Conservation (phyloP, 2,797 vertebrate species). For the Gallirallus australis region DNA sequence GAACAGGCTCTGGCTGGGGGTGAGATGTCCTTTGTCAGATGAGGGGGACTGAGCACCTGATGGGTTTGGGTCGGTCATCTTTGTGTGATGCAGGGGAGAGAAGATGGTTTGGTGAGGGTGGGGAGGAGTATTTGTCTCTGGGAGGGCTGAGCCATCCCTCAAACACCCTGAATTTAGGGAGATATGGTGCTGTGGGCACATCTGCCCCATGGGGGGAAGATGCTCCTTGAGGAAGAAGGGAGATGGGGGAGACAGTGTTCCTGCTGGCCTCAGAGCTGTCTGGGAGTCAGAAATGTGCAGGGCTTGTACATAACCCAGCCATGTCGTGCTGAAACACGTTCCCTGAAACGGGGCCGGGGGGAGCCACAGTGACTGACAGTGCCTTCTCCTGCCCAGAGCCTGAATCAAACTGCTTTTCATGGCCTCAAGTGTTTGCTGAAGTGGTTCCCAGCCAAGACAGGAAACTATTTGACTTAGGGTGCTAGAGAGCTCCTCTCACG, state of each 20-base stretch:
- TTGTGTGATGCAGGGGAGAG: not conserved
- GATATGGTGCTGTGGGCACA: fast-evolving
- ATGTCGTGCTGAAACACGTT: not conserved
- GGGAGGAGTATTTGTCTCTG: fast-evolving
- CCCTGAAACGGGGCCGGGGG: not conserved
- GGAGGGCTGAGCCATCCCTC: not conserved
- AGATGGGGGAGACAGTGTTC: not conserved
- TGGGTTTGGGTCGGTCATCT: not conserved
- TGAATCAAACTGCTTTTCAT: constrained; percentile 31
- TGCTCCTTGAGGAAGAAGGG: not conserved
- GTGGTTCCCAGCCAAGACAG: constrained; percentile 62
- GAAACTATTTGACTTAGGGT: constrained; percentile 64
- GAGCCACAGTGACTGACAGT: constrained; percentile 51
- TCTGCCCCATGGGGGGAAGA: not conserved
- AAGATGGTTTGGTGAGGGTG: not conserved
- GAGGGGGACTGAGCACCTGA: not conserved
- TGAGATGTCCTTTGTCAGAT: not conserved
- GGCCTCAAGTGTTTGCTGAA: constrained; percentile 45
- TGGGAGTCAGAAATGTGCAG: constrained; percentile 19
- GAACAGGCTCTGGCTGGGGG: not conserved
- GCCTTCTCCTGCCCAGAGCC: constrained; percentile 41
- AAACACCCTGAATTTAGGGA: not conserved
- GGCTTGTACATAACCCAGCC: not conserved
- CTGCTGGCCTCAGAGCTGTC: not conserved
- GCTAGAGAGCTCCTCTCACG: constrained; percentile 51